Base-by-base conservation (phyloP, 1,140 invertebrate species). In the Brachionus asplanchnoidis region DNA sequence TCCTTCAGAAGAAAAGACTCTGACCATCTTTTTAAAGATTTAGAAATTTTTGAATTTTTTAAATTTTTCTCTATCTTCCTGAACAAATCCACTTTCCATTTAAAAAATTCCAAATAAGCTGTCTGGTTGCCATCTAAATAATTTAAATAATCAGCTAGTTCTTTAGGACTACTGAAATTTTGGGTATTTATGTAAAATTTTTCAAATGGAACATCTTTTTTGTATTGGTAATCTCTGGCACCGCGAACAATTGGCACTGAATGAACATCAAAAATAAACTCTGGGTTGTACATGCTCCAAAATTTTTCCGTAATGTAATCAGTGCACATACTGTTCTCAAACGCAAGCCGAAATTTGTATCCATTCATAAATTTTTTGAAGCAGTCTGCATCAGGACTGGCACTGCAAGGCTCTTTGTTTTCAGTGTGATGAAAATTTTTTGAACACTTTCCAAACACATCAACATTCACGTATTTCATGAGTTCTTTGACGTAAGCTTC, bases 381-480 rank as follows among this genome's bases (percentile, higher is more conserved):
- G 44, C 82, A 83, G 26, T 85, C 50, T 12, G 0, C 9, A 60
- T 56, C 46, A 6, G 8, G 20, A 32, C 11, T 36, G n/a, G 28
- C 14, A n/a, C 5, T 11, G 44, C 80, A 84, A 17, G 53, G 11
- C 56, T 85, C 3, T 44, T 8, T 44, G 42, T 42, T 75, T 88
- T 40, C 9, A 17, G 50, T 8, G 11, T 4, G 9, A 73, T 46
- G 17, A 60, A 36, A 53, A 36, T 32, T 17, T 36, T 50, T 32
- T 12, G 50, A 88, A 89, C 94, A 95, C 0, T 80, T 85, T 17
- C 94, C 94, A 86, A 92, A 94, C 14, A 93, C 90, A 87, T 94
- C 93, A 6, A 94, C 91, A 3, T 87, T 60, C 68, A 94, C 90
- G 85, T 92, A 88, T 40, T 90, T 89, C 73, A 90, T 86, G 2